phyloP scores from a whole-genome alignment of 1,140 invertebrate genomes.

The Drosophila takahashii region DNA sequence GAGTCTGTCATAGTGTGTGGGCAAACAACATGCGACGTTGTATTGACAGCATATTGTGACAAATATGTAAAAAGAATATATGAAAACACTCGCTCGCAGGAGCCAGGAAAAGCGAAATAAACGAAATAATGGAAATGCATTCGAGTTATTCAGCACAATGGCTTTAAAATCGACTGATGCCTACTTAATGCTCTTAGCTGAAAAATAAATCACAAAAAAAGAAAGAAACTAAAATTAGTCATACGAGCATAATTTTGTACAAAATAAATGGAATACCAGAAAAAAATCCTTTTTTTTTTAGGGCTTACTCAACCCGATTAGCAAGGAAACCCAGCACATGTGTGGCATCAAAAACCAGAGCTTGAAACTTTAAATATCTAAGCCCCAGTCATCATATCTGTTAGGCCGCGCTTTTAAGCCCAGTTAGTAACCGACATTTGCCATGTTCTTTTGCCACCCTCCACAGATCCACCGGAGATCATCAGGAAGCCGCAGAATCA shows the following conservation, averaged over 20 bases:
- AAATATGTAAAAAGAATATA: conserved; percentile 75
- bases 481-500: conserved; percentile 93
- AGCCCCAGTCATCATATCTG: not conserved
- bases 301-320: not conserved
- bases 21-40: conserved; percentile 72
- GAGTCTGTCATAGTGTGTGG: conserved; percentile 42
- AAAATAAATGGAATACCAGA: not conserved
- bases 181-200: conserved; percentile 5
- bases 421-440: conserved; percentile 39
- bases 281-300: not conserved
- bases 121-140: conserved; percentile 24
- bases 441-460: conserved; percentile 80
- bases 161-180: conserved; percentile 25
- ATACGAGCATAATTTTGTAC: not conserved
- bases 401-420: not conserved
- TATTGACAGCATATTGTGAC: conserved; percentile 83
- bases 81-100: conserved; percentile 8
- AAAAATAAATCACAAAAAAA: not conserved
- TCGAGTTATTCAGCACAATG: conserved; percentile 4
- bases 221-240: not conserved
- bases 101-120: not conserved
- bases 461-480: conserved; percentile 95
- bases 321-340: not conserved
- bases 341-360: conserved; percentile 9
- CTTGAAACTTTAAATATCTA: conserved; percentile 7